Conservation (phyloP, 1,140 invertebrate genomes). For the Diplogasteroides magnus region DNA sequence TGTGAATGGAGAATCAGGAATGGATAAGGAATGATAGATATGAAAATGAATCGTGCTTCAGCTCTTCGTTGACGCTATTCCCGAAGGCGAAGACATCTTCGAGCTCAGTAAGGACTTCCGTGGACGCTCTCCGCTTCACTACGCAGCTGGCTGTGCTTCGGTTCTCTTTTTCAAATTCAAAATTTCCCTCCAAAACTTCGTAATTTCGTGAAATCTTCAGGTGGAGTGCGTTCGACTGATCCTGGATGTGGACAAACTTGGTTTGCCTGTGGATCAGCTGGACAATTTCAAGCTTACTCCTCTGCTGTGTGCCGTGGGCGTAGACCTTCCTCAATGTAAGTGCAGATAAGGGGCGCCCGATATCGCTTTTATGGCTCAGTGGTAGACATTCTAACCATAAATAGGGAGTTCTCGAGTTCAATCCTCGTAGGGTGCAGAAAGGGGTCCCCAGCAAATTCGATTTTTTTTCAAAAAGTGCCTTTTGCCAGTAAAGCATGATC, state of each 20-base stretch:
- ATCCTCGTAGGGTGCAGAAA: too few relatives aligned
- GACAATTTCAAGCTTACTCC: slow-evolving; percentile 16
- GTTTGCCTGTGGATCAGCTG: slow-evolving; percentile 15
- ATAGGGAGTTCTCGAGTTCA: too few relatives aligned
- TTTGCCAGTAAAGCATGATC: not conserved
- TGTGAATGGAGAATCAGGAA: not conserved
- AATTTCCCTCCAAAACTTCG: not conserved
- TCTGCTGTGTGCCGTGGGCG: slow-evolving; percentile 25
- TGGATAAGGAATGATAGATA: not conserved
- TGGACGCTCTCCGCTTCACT: slow-evolving; percentile 20
- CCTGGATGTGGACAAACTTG: not conserved
- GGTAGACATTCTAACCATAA: too few relatives aligned
- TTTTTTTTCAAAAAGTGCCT: too few relatives aligned
- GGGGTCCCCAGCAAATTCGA: too few relatives aligned
- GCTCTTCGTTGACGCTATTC: slow-evolving; percentile 11
- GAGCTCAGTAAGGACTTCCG: slow-evolving; percentile 4
- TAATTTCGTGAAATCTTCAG: not conserved
- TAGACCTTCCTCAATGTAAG: slow-evolving; percentile 10
- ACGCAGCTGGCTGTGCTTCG: slow-evolving; percentile 8
- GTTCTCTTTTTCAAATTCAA: not conserved
- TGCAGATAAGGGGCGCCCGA: too few relatives aligned
- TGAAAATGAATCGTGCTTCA: slow-evolving; percentile 1
- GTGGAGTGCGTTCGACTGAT: not conserved
- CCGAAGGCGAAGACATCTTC: not conserved
- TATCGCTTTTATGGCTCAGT: too few relatives aligned